Base-by-base conservation (phyloP, 2,797 vertebrate genomes). In the Philypnodon macrostomus region DNA sequence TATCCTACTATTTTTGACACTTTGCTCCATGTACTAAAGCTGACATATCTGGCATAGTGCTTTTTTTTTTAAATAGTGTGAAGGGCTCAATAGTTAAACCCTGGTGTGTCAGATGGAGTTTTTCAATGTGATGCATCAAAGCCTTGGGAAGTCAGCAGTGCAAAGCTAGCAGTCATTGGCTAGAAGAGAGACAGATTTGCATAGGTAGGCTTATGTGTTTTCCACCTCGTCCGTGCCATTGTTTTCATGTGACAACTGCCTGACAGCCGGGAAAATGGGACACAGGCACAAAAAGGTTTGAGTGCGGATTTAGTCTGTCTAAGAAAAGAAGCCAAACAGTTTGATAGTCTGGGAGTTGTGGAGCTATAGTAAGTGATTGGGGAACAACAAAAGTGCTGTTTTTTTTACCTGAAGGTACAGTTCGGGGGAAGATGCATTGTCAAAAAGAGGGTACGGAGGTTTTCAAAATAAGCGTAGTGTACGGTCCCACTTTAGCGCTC, bases 141-240 rank as follows among this genome's bases (percentile, higher is more conserved):
- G 70, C 50, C 13, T 40, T 10, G 48, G 65, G 56, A 32, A 68
- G 65, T 70, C 57, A 51, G 53, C 55, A 49, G 56, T 69, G 74
- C 55, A 53, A 63, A 71, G 62, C 64, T 56, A 7, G 40, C 63
- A 65, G 70, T 67, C 70, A 21, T 21, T 58, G 57, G 59, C 65
- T 70, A n/a, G n/a, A n/a, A n/a, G 69, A 68, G 70, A 46, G 73
- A 60, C 60, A 67, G 67, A 80, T 83, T 84, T 84, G 83, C 75
- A 79, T 79, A 84, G 82, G 74, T 85, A 73, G 78, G 77, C 74
- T 79, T 64, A 54, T 74, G 76, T 82, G 76, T 79, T 85, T 80
- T 73, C 75, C n/a, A n/a, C n/a, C n/a, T n/a, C n/a, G n/a, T n/a
- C n/a, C n/a, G n/a, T 51, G 53, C 62, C 51, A 69, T 85, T 85